Evolutionary conservation across 2,797 vertebrate species (phyloP), one percentile per base, ranked within the genome.

Genomic region (Sebastes jordani): DNA sequence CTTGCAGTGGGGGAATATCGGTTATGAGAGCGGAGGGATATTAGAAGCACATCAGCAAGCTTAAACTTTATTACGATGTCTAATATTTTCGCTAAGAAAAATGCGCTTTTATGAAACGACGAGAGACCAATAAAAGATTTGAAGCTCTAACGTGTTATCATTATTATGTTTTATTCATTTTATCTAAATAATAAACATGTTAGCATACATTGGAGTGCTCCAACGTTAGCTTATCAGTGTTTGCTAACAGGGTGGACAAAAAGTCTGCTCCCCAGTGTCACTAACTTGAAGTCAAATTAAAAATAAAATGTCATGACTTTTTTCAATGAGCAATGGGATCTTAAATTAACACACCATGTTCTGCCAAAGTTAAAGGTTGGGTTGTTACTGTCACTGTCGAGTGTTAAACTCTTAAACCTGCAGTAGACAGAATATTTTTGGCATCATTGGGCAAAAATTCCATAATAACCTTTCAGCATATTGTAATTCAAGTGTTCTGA

Each of bases 21-120:
- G 82, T 81, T 81, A 71, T 25, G 86, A 91, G 96, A 95, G 38
- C 38, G 96, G 95, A 96, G 86, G 88, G 94, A 97, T 96, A 94
- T 49, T 82, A 78, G 68, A 81, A 70, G 70, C 60, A 29, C 54
- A 1, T 3, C 1, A 42, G 6, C 38, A 34, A 23, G 34, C 2
- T 36, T 5, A 7, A 83, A 84, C 25, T 95, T 94, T 46, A 10
- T 94, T 38, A n/a, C 22, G n/a, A 82, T n/a, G 49, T 54, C 8
- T 11, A 0, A 29, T 29, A 23, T 60, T 55, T 10, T 32, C 4
- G 18, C 32, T 9, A 42, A 49, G 13, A 9, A 54, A 6, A 61
- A 71, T 23, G 16, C 4, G 23, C 14, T 62, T 68, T 62, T 59
- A 34, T 34, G 16, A 62, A 72, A 29, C 7, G 16, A 11, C 22